Conservation (phyloP, 2,113 vertebrate species). For the Oceanodroma tethys region DNA sequence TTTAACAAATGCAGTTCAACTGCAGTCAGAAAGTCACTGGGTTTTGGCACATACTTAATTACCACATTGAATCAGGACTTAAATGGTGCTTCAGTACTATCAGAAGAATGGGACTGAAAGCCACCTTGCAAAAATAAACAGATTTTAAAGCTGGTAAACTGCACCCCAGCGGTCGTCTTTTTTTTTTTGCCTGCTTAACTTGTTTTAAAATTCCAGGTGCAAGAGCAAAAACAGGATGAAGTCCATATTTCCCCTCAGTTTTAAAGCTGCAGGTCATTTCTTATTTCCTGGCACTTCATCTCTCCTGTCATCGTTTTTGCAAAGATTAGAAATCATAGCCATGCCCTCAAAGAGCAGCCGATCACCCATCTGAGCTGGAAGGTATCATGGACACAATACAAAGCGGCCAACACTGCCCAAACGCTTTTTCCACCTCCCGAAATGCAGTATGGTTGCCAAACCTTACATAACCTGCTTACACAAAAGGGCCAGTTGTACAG, state of each 20-base stretch:
- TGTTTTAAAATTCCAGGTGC: conserved; percentile 18
- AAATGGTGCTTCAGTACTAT: neutral
- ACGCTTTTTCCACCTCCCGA: neutral
- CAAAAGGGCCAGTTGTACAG: neutral
- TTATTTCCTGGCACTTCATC: neutral
- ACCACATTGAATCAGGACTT: neutral
- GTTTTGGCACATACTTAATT: neutral
- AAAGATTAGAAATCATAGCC: neutral
- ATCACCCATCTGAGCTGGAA: neutral
- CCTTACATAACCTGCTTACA: conserved; percentile 43
- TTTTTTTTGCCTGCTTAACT: neutral
- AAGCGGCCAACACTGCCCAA: neutral
- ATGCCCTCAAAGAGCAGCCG: neutral
- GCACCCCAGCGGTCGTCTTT: neutral
- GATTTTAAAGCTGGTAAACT: neutral
- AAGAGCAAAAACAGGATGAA: neutral
- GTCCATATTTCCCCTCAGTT: neutral
- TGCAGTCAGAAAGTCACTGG: neutral
- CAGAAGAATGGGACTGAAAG: neutral
- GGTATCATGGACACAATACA: neutral
- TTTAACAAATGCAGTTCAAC: neutral
- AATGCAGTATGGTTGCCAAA: neutral
- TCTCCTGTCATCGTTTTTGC: neutral
- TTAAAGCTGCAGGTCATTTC: neutral
- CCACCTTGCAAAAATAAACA: neutral